Base-by-base conservation (phyloP, 2,113 vertebrate species). In the Tragelaphus buxtoni region DNA sequence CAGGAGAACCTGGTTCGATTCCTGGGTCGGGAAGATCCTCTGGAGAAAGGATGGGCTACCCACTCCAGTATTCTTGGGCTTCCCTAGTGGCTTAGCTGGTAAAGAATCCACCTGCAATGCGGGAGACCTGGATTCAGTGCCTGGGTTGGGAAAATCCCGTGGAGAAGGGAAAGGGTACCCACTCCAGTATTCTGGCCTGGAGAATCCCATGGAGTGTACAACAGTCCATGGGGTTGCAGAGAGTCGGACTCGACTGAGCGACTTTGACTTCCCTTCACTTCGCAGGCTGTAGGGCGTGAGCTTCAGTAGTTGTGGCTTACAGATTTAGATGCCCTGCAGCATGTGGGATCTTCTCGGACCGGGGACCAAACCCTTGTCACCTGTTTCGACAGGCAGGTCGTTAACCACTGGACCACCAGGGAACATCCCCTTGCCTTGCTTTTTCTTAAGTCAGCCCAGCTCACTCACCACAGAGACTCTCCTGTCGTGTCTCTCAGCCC, bases 181-280 rank as follows among this genome's bases (percentile, higher is more conserved):
- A 60, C 56, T 60, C 0, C 24, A 60, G 26, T 60, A 60, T 60
- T 60, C 4, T 60, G 11, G 58, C 11, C 11, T 30, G 58, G 58
- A 60, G 11, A 60, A 60, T 60, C 12, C 58, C 58, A 28, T 26
- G 10, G 5, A 28, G 2, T 60, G 58, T 28, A 60, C 10, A 28
- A 60, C 10, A 28, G 26, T 61, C 58, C 58, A 16, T 32, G 30
- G 7, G 30, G 30, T 16, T 0, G 0, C 60, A 32, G 32, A 63
- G 60, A 63, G 60, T 32, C 3, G 0, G 14, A 32, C 30, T 16
- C 0, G 7, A 63, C 58, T 30, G 28, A 30, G 60, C 12, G 0
- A 30, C 30, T 7, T 63, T 63, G 3, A 17, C 1, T 63, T 63
- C 7, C 30, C 7, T 63, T 32, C 14, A 0, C 30, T 16, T 63